Base-by-base conservation (phyloP, 2,113 vertebrate genomes). In the Prochilodus magdalenae region DNA sequence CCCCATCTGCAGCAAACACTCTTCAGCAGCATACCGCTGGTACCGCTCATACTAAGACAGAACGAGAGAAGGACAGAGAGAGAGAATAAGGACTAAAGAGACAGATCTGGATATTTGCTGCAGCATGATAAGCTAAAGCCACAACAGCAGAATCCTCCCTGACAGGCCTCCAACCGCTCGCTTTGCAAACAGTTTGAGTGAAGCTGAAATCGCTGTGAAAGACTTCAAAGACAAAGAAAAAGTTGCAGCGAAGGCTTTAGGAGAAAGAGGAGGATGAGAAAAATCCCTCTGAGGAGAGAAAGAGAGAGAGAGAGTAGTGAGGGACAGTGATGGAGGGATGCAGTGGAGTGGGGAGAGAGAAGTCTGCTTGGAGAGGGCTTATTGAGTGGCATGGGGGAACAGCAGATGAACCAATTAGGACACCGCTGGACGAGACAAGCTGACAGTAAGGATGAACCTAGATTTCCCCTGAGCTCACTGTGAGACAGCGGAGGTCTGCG, bases 21-120 rank as follows among this genome's bases (percentile, higher is more conserved):
- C 95, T 79, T 98, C 97, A 0, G 96, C 93, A 0, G 88, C 96
- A 0, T 97, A 98, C 18, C 88, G 91, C 88, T 95, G 96, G 91
- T 98, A 98, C 1, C 96, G 95, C 65, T 91, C 92, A 82, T 98
- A 98, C 97, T 98, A n/a, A 44, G 36, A 75, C 15, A 24, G 13
- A 66, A 11, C 77, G 1, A 79, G 66, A 63, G 22, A 26, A 22
- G 24, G 24, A 53, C 12, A 27, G 65, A 76, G 33, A 60, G 5
- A 30, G 40, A 29, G 20, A 63, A 6, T 33, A 7, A 40, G 22
- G 2, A n/a, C 10, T 62, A 55, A 55, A 20, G 60, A 20, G 44
- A 80, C n/a, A 53, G 62, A 69, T 71, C 44, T 47, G 44, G 18
- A 71, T 51, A 75, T 66, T 75, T 79, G 63, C 40, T 29, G 77